phyloP scores from a whole-genome alignment of 2,797 vertebrate genomes.

The Girardinus metallicus region DNA sequence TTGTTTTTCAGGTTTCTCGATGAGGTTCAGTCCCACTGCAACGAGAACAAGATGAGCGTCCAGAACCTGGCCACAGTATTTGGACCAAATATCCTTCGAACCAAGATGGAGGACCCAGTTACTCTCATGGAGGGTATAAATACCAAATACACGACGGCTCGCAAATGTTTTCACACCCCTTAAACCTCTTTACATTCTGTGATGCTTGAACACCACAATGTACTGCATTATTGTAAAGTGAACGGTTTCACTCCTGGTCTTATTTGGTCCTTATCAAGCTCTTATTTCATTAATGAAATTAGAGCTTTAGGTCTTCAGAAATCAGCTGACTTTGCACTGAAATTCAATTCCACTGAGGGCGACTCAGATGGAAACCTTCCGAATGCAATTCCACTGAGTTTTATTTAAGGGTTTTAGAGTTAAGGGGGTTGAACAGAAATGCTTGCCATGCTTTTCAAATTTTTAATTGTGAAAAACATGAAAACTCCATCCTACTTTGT shows the following conservation, averaged over 20 bases:
- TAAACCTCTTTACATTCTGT: background rate
- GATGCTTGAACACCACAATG: background rate
- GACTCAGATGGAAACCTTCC: background rate
- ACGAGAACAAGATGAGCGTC: constrained; percentile 95
- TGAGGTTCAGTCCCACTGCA: constrained; percentile 94
- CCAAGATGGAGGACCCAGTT: constrained; percentile 92
- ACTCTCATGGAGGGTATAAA: constrained; percentile 94
- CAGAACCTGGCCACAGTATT: constrained; percentile 97
- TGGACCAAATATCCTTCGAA: constrained; percentile 94
- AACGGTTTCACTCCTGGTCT: background rate
- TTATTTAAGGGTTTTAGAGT: background rate
- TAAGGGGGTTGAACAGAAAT: background rate
- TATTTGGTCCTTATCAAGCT: background rate
- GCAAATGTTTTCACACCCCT: background rate
- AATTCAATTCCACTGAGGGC: background rate
- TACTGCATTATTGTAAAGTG: background rate
- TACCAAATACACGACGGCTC: background rate
- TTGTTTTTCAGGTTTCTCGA: constrained; percentile 88
- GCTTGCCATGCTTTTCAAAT: background rate
- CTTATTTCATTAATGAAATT: background rate
- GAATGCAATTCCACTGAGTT: background rate
- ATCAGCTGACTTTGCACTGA: background rate
- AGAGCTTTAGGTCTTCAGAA: background rate
- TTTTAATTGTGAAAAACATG: background rate
- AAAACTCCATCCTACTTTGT: background rate